Percentiles rank a stretch among this genome's conserved stretches.
Conservation (phyloP, 2,113 vertebrate species). For the Murina feae region DNA sequence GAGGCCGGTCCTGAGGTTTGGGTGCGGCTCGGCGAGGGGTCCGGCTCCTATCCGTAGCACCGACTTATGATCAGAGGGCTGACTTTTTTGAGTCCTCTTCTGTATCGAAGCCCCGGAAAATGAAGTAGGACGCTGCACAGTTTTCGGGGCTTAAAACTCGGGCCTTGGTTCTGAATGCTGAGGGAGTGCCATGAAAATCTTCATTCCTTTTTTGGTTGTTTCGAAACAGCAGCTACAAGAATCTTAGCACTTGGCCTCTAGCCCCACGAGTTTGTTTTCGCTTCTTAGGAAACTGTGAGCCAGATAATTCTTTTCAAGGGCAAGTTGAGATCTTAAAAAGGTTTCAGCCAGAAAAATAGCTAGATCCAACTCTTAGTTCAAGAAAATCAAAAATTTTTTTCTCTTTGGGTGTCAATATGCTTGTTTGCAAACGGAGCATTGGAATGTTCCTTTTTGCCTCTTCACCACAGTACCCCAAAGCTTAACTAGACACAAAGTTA, state of each 20-base stretch:
- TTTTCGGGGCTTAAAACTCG: neutral
- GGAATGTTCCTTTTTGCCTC: conserved; percentile 41
- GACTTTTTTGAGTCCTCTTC: neutral
- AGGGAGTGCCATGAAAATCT: conserved; percentile 34
- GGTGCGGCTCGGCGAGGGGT: neutral
- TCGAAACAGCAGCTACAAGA: conserved; percentile 53
- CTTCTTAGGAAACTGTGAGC: conserved; percentile 30
- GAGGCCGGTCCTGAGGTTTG: neutral
- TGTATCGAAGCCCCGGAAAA: neutral
- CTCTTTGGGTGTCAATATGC: neutral
- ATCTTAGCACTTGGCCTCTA: conserved; percentile 59
- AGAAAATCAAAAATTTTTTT: conserved; percentile 19
- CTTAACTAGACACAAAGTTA: conserved; percentile 41
- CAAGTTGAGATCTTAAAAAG: conserved; percentile 47
- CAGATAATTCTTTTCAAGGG: conserved; percentile 45
- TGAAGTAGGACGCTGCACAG: neutral
- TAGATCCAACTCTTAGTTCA: conserved; percentile 2
- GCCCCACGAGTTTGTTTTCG: conserved; percentile 49
- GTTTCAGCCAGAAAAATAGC: conserved; percentile 35
- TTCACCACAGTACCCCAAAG: neutral
- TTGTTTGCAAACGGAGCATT: conserved; percentile 6
- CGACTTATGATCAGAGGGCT: neutral
- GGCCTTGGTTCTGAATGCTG: neutral
- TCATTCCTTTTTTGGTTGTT: conserved; percentile 68
- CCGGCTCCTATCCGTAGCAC: neutral